A percentile compares a stretch with the other conserved stretches of the same genome.
These are phyloP conservation scores for Epirrhoe tristata DNA, from an alignment of 2,888 invertebrate genomes.

Conservation along the genomic window DNA sequence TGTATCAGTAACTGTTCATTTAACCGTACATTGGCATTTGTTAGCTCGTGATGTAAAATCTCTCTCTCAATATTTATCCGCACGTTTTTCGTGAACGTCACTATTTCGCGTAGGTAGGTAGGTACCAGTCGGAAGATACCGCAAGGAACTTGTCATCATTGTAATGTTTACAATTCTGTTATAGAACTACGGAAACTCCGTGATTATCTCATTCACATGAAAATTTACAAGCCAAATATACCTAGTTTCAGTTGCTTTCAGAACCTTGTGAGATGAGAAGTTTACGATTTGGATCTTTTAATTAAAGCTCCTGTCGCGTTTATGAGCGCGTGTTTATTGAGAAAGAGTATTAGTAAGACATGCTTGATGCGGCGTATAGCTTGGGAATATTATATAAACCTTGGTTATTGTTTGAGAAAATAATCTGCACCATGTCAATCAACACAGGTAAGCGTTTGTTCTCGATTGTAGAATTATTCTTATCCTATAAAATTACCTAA, in stretches of 20 bases:
- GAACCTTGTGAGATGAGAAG: too few relatives aligned
- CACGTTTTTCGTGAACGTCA: conserved; percentile 39
- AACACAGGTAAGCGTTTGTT: too few relatives aligned
- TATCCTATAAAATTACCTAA: conserved; percentile 17
- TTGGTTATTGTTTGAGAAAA: too few relatives aligned
- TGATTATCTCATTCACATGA: neutral
- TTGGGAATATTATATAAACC: too few relatives aligned
- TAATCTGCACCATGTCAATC: too few relatives aligned
- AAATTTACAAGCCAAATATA: too few relatives aligned
- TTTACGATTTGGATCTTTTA: too few relatives aligned
- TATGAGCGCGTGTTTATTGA: too few relatives aligned
- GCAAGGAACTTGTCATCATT: neutral
- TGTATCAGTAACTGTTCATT: neutral
- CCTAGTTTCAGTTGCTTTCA: too few relatives aligned
- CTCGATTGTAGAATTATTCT: neutral
- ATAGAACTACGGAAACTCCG: neutral
- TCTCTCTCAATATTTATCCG: conserved; percentile 54
- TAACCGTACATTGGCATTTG: conserved; percentile 15
- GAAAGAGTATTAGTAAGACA: too few relatives aligned
- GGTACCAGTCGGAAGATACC: conserved; percentile 14
- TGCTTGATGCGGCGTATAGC: too few relatives aligned
- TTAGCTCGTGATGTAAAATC: conserved; percentile 51
- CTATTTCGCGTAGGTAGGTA: conserved; percentile 38
- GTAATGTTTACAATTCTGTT: neutral
- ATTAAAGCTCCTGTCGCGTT: too few relatives aligned